Base-by-base conservation (phyloP, 2,888 invertebrate species). In the Netelia fuscicornis region DNA sequence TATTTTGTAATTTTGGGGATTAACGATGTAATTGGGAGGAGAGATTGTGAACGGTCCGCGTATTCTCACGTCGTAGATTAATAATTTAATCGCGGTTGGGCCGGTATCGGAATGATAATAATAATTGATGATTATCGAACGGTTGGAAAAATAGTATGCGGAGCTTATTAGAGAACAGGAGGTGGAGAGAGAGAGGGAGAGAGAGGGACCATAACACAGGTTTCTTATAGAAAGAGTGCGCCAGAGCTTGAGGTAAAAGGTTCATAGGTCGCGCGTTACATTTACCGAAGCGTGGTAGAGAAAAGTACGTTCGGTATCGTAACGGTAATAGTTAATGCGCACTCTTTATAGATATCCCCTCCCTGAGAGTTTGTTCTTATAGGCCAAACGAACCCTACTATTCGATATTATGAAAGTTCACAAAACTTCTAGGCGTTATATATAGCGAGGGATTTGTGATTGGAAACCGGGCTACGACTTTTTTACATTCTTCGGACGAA, bases 211-310 rank as follows among this genome's bases (percentile, higher is more conserved):
- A 20, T 42, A 64, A 56, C 30, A 37, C 25, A 74, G 44, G 56
- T 62, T 17, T 17, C 17, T 54, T 72, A 52, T 52, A 52, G n/a
- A 54, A 8, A 30, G 65, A 42, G 2, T 5, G 68, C 68, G 17
- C 13, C 17, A 23, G 60, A 42, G 58, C 65, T 76, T 44, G 67
- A 76, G 67, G 76, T 44, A 68, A 77, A 76, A 56, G 65, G 67
- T 77, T 74, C 81, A 81, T 68, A 81, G 81, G 81, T 74, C 74
- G 74, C 9, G 13, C 37, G 11, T 77, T 44, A 77, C 54, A 77
- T 68, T 68, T 60, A 11, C 8, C 77, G 48, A 68, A 48, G 54
- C 76, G n/a, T 44, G 58, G 2, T 58, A 37, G 62, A 67, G 0
- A 67, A 67, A 56, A 65, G 23, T 56, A 62, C 67, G 25, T 25